A percentile compares a stretch with the other conserved stretches of the same genome.
These are phyloP conservation scores for Lycorma delicatula DNA, from an alignment of 1,140 invertebrate species.

Conservation along the genomic window DNA sequence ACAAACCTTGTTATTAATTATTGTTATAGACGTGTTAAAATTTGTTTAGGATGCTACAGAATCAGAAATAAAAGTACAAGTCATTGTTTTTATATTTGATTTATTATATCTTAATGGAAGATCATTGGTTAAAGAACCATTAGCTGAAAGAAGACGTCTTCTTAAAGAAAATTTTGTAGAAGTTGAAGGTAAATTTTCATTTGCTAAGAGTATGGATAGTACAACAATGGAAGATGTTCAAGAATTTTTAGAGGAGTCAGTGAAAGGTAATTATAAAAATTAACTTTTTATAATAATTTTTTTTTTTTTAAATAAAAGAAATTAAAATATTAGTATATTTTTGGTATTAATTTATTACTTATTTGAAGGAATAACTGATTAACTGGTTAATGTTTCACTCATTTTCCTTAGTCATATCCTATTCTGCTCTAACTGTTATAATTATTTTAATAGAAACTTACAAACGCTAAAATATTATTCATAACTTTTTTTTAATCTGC, in stretches of 20 bases:
- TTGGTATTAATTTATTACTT: no score
- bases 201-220: slow-evolving; percentile 79
- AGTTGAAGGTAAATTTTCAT: slow-evolving; percentile 76
- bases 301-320: no score
- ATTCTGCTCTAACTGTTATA: no score
- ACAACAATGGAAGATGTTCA: slow-evolving; percentile 86
- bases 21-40: slow-evolving; percentile 3
- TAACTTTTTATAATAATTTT: no score
- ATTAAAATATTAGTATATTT: no score
- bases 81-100: slow-evolving; percentile 98
- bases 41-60: slow-evolving; percentile 40
- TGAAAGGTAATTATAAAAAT: slow-evolving; percentile 81
- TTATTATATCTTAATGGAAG: slow-evolving; percentile 89
- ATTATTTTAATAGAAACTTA: no score
- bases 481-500: no score
- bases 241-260: slow-evolving; percentile 90
- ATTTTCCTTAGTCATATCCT: no score
- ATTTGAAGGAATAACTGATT: no score
- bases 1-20: neutral
- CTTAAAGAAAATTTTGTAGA: slow-evolving; percentile 67
- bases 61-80: slow-evolving; percentile 89
- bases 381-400: no score
- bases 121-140: slow-evolving; percentile 71
- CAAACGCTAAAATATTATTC: no score
- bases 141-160: slow-evolving; percentile 65